Base-by-base conservation (phyloP, 2,113 vertebrate species). In the Albula goreensis region DNA sequence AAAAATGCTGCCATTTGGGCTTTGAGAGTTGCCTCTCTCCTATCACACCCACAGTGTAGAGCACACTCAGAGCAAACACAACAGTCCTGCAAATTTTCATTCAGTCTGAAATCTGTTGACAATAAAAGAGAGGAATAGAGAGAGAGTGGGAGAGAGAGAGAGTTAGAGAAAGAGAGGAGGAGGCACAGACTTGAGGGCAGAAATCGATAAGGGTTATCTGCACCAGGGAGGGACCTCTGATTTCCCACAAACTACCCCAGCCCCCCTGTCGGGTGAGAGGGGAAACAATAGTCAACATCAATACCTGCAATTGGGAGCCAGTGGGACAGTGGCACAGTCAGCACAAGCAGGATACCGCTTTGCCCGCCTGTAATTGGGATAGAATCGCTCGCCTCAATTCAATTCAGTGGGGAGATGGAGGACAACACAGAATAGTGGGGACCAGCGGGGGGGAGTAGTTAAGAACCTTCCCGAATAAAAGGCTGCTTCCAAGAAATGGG, bases 151-250 rank as follows among this genome's bases (percentile, higher is more conserved):
- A 60, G n/a, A 60, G 81, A 57, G 51, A 60, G 81, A 48, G 53
- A 48, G 56, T 12, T 13, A 60, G 81, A 60, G 81, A 82, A 22
- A 25, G 81, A 25, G 81, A 60, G 81, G 31, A 60, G 53, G 83
- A 86, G 85, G 88, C 19, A 41, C 78, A 85, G 84, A 80, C 53
- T 41, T 15, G 89, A 89, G 89, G 90, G 87, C 87, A 89, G 81
- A 87, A 93, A 95, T 95, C 94, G 87, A 95, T 95, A 93, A 94
- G 94, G 93, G 90, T 93, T 89, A 94, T 95, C 93, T 92, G 91
- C 93, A 90, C 93, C 91, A 89, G 89, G 90, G 93, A 93, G 91
- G 93, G 91, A 87, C 92, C 93, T 90, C 92, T 92, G 92, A 93
- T 94, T 94, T 89, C 90, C 89, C 92, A 85, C 91, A 93, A 95